A percentile compares a stretch with the other conserved stretches of the same genome.
phyloP scores from a whole-genome alignment of 2,888 invertebrate genomes.

The Lissonota sp. region DNA sequence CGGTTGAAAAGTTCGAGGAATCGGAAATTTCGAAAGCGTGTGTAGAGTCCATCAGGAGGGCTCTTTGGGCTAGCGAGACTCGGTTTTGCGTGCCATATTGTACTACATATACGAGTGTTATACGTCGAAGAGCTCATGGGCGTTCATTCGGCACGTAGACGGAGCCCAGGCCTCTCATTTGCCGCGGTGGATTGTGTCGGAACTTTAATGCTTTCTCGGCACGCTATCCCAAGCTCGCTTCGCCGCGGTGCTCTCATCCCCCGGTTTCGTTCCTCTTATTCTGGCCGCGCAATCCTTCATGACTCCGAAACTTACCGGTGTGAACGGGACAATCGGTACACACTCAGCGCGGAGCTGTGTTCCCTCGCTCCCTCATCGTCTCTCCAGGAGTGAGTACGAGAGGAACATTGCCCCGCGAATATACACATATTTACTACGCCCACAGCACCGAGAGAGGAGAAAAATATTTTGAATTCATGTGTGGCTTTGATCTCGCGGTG shows the following conservation, averaged over 20 bases:
- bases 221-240: slow-evolving; percentile 71
- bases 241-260: slow-evolving; percentile 28
- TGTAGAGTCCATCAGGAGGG: slow-evolving; percentile 78
- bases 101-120: slow-evolving; percentile 10
- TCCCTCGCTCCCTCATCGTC: neutral
- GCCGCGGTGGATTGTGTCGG: slow-evolving; percentile 79
- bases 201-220: slow-evolving; percentile 77
- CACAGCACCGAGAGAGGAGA: neutral
- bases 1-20: slow-evolving; percentile 78
- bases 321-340: slow-evolving; percentile 76
- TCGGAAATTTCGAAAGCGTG: slow-evolving; percentile 80
- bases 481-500: neutral
- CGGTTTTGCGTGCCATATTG: slow-evolving; percentile 42
- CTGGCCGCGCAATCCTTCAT: slow-evolving; percentile 64
- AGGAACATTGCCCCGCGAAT: neutral
- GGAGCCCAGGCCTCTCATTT: slow-evolving; percentile 78
- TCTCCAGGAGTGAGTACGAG: too few species aligned
- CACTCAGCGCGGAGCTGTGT: neutral
- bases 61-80: slow-evolving; percentile 43
- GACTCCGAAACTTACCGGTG: slow-evolving; percentile 77
- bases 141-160: slow-evolving; percentile 75
- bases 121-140: slow-evolving; percentile 69
- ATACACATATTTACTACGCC: neutral
- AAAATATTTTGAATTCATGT: too few species aligned
- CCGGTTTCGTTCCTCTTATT: slow-evolving; percentile 11